A percentile compares a stretch with the other conserved stretches of the same genome.
Conservation (phyloP, 2,113 vertebrate species). For the Gnathonemus longibarbis region DNA sequence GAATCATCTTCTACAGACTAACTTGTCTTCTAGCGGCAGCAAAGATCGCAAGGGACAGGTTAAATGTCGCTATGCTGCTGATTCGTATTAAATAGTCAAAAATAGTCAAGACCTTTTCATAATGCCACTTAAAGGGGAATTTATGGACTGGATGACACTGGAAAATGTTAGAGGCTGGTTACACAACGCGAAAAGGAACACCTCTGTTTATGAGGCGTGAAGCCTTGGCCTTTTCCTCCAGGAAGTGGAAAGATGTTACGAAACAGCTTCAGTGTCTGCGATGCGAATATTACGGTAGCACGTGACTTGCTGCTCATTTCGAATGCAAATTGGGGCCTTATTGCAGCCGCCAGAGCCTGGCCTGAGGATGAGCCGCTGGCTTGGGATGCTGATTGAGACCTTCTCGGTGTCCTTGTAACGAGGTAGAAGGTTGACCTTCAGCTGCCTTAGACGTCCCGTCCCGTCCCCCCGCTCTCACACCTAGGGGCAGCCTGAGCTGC, state of each 20-base stretch:
- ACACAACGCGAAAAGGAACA: not conserved
- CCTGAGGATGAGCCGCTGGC: not conserved
- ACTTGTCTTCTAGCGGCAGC: not conserved
- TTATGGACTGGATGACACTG: slow-evolving; percentile 1
- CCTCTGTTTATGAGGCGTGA: not conserved
- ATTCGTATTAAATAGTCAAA: slow-evolving; percentile 16
- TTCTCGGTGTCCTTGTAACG: not conserved
- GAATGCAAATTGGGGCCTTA: not conserved
- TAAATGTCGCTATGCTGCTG: slow-evolving; percentile 17
- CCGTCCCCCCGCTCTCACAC: not conserved
- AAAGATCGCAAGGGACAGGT: slow-evolving; percentile 2
- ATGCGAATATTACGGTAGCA: not conserved
- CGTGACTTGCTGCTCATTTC: not conserved
- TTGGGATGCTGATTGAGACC: not conserved
- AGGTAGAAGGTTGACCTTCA: not conserved
- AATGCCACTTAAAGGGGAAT: not conserved
- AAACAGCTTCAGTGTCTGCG: not conserved
- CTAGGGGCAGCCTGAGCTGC: not conserved
- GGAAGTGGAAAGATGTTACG: not conserved
- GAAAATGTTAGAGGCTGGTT: slow-evolving; percentile 1
- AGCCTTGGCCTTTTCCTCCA: not conserved
- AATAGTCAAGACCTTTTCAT: slow-evolving; percentile 12
- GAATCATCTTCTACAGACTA: not conserved
- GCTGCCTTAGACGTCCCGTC: not conserved
- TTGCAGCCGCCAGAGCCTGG: not conserved